Evolutionary conservation across 2,797 vertebrate genomes (phyloP), one percentile per base, ranked within the genome.

Genomic region (Chelon labrosus): DNA sequence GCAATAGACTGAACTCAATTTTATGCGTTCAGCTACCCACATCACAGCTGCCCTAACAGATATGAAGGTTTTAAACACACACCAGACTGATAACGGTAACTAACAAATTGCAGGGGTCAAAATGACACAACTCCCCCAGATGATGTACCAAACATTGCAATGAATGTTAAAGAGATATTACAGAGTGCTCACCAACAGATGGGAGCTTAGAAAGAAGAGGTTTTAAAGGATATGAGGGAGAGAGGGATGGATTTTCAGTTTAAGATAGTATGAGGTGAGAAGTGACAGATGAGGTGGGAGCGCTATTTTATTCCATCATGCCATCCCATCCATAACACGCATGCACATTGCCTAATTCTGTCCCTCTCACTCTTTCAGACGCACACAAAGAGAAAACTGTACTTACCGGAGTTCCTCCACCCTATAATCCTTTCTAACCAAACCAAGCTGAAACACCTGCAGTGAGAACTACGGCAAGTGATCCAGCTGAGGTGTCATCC

Each of bases 401-500:
- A 75, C 58, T 86, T 86, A 80, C 31, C 19, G 5, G 37, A 73
- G 63, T 77, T 81, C 56, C 71, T 83, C 83, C 82, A 75, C 79
- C 84, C 81, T 86, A 59, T 85, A 86, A 86, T 85, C 79, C 77
- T 52, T 65, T 77, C 71, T 80, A 77, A 73, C 74, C 52, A 78
- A 80, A 83, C 79, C 70, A 52, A 81, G 53, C 70, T 66, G 58
- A 39, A 71, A 82, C 83, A 88, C 86, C 84, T 87, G 85, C 79
- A 86, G 74, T 67, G 66, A 76, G 64, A 85, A 19, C 54, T 60
- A 31, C 56, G 53, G 63, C 66, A 82, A 81, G 70, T 81, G 77
- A 66, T 73, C 27, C 35, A 56, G 51, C 49, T 60, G 55, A 70
- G 41, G 63, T 71, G 47, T 37, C 38, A 20, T 77, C 47, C 60